A percentile compares a stretch with the other conserved stretches of the same genome.
phyloP scores from a whole-genome alignment of 1,140 invertebrate genomes.

The Diploscapter pachys region DNA sequence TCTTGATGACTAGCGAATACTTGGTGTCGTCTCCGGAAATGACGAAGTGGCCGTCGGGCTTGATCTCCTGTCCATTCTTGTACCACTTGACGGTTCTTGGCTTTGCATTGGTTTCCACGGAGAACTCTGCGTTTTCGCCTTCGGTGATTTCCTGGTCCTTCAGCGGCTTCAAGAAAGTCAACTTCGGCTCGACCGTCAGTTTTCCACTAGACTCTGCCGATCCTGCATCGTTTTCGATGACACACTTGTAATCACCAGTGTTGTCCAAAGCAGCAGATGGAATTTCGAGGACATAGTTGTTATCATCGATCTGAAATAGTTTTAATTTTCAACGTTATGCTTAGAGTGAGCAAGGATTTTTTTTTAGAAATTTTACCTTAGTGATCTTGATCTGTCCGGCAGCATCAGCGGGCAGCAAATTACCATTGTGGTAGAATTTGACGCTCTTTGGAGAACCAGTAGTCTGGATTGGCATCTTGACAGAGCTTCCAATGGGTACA shows the following conservation, averaged over 20 bases:
- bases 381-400: conserved; percentile 53
- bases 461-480: conserved; percentile 47
- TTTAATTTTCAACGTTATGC: no score
- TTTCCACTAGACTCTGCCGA: conserved; percentile 46
- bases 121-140: conserved; percentile 52
- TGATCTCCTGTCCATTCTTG: conserved; percentile 53
- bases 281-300: conserved; percentile 58
- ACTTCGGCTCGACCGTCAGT: conserved; percentile 48
- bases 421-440: conserved; percentile 57
- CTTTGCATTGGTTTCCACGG: conserved; percentile 49
- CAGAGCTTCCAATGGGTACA: conserved; percentile 37
- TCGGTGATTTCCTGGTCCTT: conserved; percentile 50
- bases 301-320: conserved; percentile 49
- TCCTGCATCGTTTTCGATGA: conserved; percentile 47
- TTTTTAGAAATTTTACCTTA: conserved; percentile 54
- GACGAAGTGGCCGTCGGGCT: conserved; percentile 40
- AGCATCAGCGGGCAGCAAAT: conserved; percentile 43
- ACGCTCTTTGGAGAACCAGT: conserved; percentile 49
- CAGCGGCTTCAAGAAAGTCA: conserved; percentile 50
- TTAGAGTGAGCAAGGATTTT: neutral
- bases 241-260: conserved; percentile 57
- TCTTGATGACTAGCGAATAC: conserved; percentile 60
- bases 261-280: conserved; percentile 52
- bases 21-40: conserved; percentile 35
- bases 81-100: conserved; percentile 53